Evolutionary conservation across 2,888 invertebrate genomes (phyloP), one percentile per base, ranked within the genome.

Genomic region (Blastobasis adustella): DNA sequence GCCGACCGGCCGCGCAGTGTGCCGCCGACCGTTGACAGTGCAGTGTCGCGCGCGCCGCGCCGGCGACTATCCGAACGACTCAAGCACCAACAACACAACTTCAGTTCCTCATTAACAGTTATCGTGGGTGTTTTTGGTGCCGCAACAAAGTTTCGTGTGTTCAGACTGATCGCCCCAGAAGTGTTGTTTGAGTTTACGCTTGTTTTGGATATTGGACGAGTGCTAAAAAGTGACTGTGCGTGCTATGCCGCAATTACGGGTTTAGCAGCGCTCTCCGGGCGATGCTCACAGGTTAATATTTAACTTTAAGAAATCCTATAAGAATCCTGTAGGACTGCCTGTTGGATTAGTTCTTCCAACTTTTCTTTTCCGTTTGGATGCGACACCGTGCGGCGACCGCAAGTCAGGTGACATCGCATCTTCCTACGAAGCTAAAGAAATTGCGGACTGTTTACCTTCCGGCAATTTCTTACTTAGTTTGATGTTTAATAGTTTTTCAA

Each of bases 211-310:
- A 81, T 73, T 86, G 86, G 86, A 86, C 85, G 75, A 85, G 88
- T 87, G 88, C 71, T 81, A 63, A 68, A 73, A 73, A 76, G 88
- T 87, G 87, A 79, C 81, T 82, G 72, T 69, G 82, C 82, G 82
- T 84, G 87, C 76, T 78, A 86, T 88, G 88, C 85, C 78, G 84
- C 84, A 77, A 73, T 74, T 69, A 69, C 76, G 71, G 73, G 78
- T 73, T 76, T 87, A 85, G 73, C 85, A 76, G 80, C 82, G 82
- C 81, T 79, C 87, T 76, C 81, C 88, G 78, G 88, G 88, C 87
- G 81, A 88, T 88, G 88, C 86, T 86, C 82, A 81, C 73, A 88
- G 88, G 88, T 88, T 83, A 75, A 73, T 78, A 79, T 80, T 80
- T 79, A 74, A 67, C 58, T 69, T 69, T 73, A 69, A 67, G 64